phyloP scores from a whole-genome alignment of 2,888 invertebrate genomes.

The Sarcophaga caerulescens region DNA sequence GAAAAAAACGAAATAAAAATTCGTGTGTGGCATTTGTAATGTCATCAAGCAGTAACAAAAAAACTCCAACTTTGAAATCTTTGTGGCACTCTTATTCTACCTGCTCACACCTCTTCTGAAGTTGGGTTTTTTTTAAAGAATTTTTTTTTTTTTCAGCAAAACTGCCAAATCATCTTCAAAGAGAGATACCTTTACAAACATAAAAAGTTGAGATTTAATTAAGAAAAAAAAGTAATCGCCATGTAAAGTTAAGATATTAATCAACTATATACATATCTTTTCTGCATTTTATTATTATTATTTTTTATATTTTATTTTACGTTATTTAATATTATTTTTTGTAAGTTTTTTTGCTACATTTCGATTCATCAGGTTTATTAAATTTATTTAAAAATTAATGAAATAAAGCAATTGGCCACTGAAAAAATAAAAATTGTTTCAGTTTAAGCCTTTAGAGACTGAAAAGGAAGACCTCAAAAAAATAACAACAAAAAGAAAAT shows the following conservation, averaged over 20 bases:
- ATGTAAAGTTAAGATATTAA: slow-evolving; percentile 46
- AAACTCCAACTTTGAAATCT: slow-evolving; percentile 42
- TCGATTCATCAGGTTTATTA: slow-evolving; percentile 31
- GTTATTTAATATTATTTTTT: too few relatives aligned
- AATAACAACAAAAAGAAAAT: slow-evolving; percentile 10
- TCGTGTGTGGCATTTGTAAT: slow-evolving; percentile 78
- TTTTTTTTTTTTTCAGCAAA: slow-evolving; percentile 52
- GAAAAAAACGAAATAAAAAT: slow-evolving; percentile 69
- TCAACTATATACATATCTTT: background rate
- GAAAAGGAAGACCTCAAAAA: slow-evolving; percentile 13
- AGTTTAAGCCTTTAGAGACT: slow-evolving; percentile 48
- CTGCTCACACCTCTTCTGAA: slow-evolving; percentile 33
- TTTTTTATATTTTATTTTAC: too few relatives aligned
- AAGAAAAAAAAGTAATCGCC: background rate
- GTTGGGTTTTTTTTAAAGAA: slow-evolving; percentile 4
- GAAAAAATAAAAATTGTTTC: slow-evolving; percentile 5
- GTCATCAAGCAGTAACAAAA: slow-evolving; percentile 71
- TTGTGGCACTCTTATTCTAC: slow-evolving; percentile 34
- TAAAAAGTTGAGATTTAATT: slow-evolving; percentile 8
- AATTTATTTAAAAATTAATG: slow-evolving; percentile 16
- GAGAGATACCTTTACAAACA: slow-evolving; percentile 41
- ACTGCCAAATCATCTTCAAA: slow-evolving; percentile 73
- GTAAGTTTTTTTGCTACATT: slow-evolving; percentile 27
- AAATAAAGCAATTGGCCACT: slow-evolving; percentile 3
- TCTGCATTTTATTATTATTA: too few relatives aligned